Evolutionary conservation across 2,113 vertebrate species (phyloP).

Genomic region (Ahaetulla prasina): DNA sequence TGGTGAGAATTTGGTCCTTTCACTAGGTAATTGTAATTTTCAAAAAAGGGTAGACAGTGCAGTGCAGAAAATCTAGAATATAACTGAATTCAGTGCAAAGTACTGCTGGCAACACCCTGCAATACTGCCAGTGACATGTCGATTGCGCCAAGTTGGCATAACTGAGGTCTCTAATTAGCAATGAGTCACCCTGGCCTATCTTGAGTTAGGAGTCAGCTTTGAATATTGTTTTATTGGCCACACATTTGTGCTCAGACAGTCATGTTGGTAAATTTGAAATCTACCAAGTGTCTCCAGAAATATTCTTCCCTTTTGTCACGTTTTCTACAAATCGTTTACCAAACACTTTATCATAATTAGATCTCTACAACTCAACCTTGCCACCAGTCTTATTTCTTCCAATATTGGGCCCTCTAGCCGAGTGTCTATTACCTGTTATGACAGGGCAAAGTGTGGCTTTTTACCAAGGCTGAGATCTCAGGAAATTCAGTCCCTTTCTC

Average conservation of each 20-base stretch:
- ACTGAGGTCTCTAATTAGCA: constrained; percentile 65
- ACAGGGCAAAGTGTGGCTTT: neutral
- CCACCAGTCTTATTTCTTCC: neutral
- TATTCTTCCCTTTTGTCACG: constrained; percentile 46
- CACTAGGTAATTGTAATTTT: neutral
- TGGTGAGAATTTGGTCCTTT: neutral
- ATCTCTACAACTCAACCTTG: neutral
- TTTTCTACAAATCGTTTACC: constrained; percentile 25
- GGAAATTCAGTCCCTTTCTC: neutral
- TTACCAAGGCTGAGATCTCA: neutral
- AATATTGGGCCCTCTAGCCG: neutral
- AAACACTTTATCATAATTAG: neutral
- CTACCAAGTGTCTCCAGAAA: constrained; percentile 62
- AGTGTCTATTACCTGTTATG: neutral
- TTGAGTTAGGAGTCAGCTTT: constrained; percentile 61
- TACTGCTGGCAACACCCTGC: constrained; percentile 51
- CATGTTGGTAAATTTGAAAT: constrained; percentile 59
- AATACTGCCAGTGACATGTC: constrained; percentile 61
- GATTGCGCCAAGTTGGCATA: constrained; percentile 65
- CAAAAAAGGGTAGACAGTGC: neutral
- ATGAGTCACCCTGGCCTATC: constrained; percentile 58
- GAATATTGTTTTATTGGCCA: constrained; percentile 56
- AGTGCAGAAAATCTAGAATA: constrained; percentile 19
- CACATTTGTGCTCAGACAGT: constrained; percentile 61
- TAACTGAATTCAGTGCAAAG: constrained; percentile 55